Conservation (phyloP, 2,888 invertebrate genomes). For the Cheilosia variabilis region DNA sequence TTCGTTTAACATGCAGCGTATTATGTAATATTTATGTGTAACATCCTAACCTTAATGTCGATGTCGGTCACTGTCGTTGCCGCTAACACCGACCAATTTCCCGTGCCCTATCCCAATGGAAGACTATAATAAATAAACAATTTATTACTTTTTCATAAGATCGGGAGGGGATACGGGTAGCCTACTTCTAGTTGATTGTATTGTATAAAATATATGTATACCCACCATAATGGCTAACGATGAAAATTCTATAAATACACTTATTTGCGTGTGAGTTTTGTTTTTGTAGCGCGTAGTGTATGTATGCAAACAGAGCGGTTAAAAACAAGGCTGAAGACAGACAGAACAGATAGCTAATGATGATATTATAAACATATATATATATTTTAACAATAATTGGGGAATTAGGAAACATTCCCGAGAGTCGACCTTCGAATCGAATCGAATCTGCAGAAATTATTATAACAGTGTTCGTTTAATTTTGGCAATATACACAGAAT, state of each 20-base stretch:
- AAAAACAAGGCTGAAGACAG: slow-evolving; percentile 31
- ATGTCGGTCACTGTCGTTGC: slow-evolving; percentile 52
- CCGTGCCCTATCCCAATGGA: slow-evolving; percentile 54
- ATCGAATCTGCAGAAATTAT: slow-evolving; percentile 4
- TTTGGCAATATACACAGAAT: slow-evolving; percentile 2
- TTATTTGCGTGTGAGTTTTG: slow-evolving; percentile 22
- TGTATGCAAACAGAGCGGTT: slow-evolving; percentile 8
- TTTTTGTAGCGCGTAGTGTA: neutral
- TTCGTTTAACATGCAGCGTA: slow-evolving; percentile 25
- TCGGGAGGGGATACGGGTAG: neutral
- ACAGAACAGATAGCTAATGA: slow-evolving; percentile 18
- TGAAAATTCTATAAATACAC: slow-evolving; percentile 33
- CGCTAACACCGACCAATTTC: slow-evolving; percentile 35
- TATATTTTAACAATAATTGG: slow-evolving; percentile 38
- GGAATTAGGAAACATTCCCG: slow-evolving; percentile 37
- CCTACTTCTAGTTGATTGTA: slow-evolving; percentile 1
- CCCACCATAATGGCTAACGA: neutral
- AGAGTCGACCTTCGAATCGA: slow-evolving; percentile 37
- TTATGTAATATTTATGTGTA: slow-evolving; percentile 15
- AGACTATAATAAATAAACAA: slow-evolving; percentile 50
- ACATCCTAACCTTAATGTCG: slow-evolving; percentile 38
- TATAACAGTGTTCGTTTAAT: slow-evolving; percentile 11
- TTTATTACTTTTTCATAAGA: slow-evolving; percentile 30
- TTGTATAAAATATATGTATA: neutral
- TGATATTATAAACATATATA: neutral